A percentile compares a stretch with the other conserved stretches of the same genome.
phyloP scores from a whole-genome alignment of 2,797 vertebrate genomes.

The Epinephelus coioides region DNA sequence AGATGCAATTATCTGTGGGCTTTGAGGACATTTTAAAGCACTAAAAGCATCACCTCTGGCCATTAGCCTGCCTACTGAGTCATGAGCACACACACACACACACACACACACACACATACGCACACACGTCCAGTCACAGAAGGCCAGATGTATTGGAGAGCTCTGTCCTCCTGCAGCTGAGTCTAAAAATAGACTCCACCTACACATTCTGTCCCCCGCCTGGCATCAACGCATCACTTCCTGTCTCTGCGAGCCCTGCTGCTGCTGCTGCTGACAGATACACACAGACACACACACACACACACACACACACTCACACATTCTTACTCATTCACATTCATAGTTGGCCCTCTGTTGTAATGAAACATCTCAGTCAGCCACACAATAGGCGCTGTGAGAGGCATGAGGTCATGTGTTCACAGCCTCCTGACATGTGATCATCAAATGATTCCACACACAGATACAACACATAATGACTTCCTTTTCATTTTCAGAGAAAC shows the following conservation, averaged over 20 bases:
- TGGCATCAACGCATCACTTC: constrained; percentile 71
- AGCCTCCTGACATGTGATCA: constrained; percentile 42
- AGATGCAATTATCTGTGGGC: constrained; percentile 32
- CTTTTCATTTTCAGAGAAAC: constrained; percentile 31
- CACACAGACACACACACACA: constrained; percentile 19
- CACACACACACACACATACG: constrained; percentile 27
- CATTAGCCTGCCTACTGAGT: constrained; percentile 35
- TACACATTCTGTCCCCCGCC: constrained; percentile 61
- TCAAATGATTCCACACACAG: constrained; percentile 23
- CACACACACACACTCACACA: constrained; percentile 5
- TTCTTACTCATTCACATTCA: constrained; percentile 34
- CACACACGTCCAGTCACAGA: constrained; percentile 15
- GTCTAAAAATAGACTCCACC: constrained; percentile 78
- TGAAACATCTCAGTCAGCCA: constrained; percentile 38
- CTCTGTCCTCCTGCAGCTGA: constrained; percentile 51
- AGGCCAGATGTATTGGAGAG: constrained; percentile 61
- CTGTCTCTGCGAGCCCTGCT: constrained; percentile 66
- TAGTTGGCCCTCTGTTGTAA: constrained; percentile 2
- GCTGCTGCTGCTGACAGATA: constrained; percentile 31
- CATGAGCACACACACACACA: constrained; percentile 23
- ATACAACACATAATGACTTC: constrained; percentile 27
- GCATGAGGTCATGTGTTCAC: constrained; percentile 41
- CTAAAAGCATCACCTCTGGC: constrained; percentile 33
- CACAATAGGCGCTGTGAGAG: constrained; percentile 11
- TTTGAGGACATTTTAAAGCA: constrained; percentile 29